Percentiles rank a stretch among this genome's conserved stretches.
Evolutionary conservation across 92 coral and sea anemone genomes (phyloP).

Genomic region (Ricordea florida): DNA sequence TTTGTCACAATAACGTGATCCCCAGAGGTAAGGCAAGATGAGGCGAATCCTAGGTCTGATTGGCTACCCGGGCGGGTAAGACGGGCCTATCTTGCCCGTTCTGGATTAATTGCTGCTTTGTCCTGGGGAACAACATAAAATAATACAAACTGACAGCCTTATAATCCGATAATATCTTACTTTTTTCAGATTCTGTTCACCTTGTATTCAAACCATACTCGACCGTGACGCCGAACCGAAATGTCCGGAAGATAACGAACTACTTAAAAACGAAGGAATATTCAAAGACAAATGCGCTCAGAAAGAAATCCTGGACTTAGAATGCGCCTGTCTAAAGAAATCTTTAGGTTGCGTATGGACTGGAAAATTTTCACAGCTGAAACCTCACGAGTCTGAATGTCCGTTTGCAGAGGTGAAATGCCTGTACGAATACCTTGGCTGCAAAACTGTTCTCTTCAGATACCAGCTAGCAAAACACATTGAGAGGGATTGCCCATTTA

Average conservation of each 20-base stretch:
- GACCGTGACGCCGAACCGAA: slow-evolving; percentile 7
- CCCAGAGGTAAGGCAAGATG: no score
- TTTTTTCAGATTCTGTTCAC: slow-evolving; percentile 60
- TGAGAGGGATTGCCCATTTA: slow-evolving; percentile 73
- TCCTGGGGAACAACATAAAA: no score
- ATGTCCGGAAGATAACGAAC: slow-evolving; percentile 77
- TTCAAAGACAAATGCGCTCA: slow-evolving; percentile 78
- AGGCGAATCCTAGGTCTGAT: no score
- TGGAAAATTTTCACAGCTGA: slow-evolving; percentile 43
- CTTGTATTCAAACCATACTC: slow-evolving; percentile 49
- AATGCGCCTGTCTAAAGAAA: slow-evolving; percentile 69
- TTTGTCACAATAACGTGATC: no score
- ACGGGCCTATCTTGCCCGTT: no score
- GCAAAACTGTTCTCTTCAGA: slow-evolving; percentile 45
- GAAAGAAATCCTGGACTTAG: slow-evolving; percentile 66
- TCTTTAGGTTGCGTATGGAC: slow-evolving; percentile 79
- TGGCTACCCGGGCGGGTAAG: no score
- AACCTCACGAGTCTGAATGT: slow-evolving; percentile 54
- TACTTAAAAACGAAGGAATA: slow-evolving; percentile 12
- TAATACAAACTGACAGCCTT: no score
- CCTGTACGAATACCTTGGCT: slow-evolving; percentile 50
- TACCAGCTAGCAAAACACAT: slow-evolving; percentile 73
- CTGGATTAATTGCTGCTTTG: no score
- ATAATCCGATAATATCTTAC: background rate
- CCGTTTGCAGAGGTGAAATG: slow-evolving; percentile 71